Percentiles rank a stretch among this genome's conserved stretches.
phyloP scores from a whole-genome alignment of 2,797 vertebrate genomes.

The Microchirus variegatus region DNA sequence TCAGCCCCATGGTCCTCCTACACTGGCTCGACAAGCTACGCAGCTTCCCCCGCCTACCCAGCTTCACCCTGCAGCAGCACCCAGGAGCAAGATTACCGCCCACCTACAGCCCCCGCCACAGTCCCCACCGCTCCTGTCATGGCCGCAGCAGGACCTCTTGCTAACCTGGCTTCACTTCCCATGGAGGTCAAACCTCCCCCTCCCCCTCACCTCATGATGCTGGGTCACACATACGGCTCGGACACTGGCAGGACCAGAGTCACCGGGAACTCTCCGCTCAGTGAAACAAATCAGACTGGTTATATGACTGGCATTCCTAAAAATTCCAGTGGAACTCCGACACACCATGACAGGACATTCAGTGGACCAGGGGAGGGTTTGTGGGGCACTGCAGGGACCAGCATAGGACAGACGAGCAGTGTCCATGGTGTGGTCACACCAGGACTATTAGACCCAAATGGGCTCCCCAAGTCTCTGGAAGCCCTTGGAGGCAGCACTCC shows the following conservation, averaged over 20 bases:
- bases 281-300: conserved; percentile 55
- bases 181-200: conserved; percentile 76
- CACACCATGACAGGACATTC: conserved; percentile 61
- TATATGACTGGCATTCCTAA: conserved; percentile 56
- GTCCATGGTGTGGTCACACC: conserved; percentile 51
- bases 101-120: conserved; percentile 27
- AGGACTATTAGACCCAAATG: conserved; percentile 47
- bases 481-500: conserved; percentile 52
- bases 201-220: conserved; percentile 72
- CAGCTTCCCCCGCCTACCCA: conserved; percentile 76
- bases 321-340: conserved; percentile 52
- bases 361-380: conserved; percentile 55
- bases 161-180: conserved; percentile 70
- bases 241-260: conserved; percentile 42
- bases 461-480: conserved; percentile 51
- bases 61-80: conserved; percentile 73
- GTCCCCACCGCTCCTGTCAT: conserved; percentile 40
- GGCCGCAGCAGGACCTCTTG: conserved; percentile 52
- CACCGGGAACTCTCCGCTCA: conserved; percentile 52
- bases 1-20: conserved; percentile 82
- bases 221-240: conserved; percentile 66
- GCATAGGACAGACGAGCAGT: conserved; percentile 51
- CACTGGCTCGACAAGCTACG: conserved; percentile 76
- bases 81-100: conserved; percentile 76
- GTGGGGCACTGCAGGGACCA: conserved; percentile 57